Conservation (phyloP, 2,797 vertebrate species). For the Alca torda region DNA sequence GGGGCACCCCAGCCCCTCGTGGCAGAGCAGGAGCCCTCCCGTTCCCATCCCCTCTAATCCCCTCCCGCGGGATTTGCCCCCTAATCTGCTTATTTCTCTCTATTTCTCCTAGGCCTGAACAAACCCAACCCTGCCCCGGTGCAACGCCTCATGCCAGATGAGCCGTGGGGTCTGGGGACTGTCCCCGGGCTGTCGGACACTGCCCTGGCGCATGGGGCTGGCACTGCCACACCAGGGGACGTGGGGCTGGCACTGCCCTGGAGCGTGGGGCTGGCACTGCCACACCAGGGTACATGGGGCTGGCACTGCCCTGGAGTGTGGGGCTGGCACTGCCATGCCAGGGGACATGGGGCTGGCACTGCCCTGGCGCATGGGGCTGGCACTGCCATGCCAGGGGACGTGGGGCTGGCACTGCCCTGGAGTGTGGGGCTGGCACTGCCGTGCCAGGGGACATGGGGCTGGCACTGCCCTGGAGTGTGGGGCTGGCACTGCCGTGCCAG, state of each 20-base stretch:
- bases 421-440: neutral
- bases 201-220: neutral
- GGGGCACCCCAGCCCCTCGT: neutral
- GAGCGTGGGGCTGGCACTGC: neutral
- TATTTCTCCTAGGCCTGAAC: slow-evolving; percentile 33
- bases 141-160: neutral
- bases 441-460: neutral
- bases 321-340: neutral
- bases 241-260: neutral
- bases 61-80: neutral
- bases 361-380: neutral
- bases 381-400: neutral
- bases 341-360: neutral
- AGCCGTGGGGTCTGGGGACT: neutral
- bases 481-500: neutral
- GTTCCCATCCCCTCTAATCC: neutral
- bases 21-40: neutral
- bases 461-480: neutral
- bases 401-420: neutral
- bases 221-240: neutral
- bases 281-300: neutral
- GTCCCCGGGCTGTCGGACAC: rapidly evolving
- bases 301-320: neutral
- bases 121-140: neutral
- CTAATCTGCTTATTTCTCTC: slow-evolving; percentile 69